phyloP scores from a whole-genome alignment of 2,888 invertebrate species.

The Tenodera sinensis region DNA sequence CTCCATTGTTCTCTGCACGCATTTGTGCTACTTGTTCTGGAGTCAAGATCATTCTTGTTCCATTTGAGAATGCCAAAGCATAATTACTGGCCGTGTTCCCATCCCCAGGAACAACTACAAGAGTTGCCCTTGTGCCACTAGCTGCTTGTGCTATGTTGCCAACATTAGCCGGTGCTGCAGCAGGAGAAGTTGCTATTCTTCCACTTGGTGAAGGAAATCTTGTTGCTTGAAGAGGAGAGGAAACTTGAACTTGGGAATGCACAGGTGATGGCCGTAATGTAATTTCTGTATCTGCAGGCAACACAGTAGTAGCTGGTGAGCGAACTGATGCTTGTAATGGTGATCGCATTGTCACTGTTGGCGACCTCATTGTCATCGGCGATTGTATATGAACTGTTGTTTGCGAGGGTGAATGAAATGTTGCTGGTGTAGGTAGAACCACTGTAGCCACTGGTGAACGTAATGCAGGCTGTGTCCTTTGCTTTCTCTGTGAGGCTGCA shows the following conservation, averaged over 20 bases:
- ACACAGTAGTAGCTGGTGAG: not conserved
- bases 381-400: not conserved
- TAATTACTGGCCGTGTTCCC: slow-evolving; percentile 33
- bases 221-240: not conserved
- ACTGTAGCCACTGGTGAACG: not conserved
- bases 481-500: not conserved
- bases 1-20: slow-evolving; percentile 45
- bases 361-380: not conserved
- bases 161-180: not conserved
- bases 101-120: not conserved
- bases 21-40: slow-evolving; percentile 46
- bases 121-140: not conserved
- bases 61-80: slow-evolving; percentile 44
- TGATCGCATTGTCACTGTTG: not conserved
- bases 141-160: not conserved
- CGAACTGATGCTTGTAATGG: not conserved
- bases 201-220: not conserved
- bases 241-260: not conserved
- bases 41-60: slow-evolving; percentile 44
- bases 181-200: not conserved
- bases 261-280: not conserved
- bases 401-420: not conserved
- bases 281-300: not conserved
- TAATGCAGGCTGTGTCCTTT: not conserved
- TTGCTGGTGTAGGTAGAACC: not conserved